Percentiles rank a stretch among this genome's conserved stretches.
Evolutionary conservation across 2,797 vertebrate genomes (phyloP).

Genomic region (Glossophaga mutica): DNA sequence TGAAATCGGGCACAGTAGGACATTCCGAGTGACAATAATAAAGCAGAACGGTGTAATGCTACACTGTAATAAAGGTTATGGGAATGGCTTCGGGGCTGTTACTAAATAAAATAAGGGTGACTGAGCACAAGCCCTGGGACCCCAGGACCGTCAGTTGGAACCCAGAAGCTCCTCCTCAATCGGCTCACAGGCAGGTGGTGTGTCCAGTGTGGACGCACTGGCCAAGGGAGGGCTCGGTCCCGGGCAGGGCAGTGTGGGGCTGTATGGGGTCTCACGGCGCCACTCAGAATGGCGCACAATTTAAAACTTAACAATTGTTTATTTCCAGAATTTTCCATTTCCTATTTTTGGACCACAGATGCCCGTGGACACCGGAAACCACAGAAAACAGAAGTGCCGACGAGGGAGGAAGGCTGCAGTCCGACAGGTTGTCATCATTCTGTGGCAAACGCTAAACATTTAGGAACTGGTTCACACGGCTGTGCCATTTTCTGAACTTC

Average conservation of each 20-base stretch:
- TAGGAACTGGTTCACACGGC: background rate
- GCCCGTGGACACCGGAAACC: background rate
- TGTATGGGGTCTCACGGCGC: no score
- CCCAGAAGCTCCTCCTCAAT: background rate
- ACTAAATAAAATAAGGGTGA: background rate
- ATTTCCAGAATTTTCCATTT: background rate
- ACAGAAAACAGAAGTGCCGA: no score
- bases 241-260: background rate
- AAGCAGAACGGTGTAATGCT: background rate
- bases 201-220: rapidly evolving
- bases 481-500: background rate
- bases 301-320: background rate
- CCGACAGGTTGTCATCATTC: background rate
- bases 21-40: background rate
- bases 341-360: background rate
- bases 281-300: background rate
- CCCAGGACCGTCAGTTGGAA: background rate
- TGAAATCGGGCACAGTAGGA: background rate
- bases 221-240: background rate
- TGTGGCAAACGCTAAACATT: background rate
- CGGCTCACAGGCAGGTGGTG: background rate
- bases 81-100: background rate
- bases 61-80: background rate
- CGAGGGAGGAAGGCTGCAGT: background rate
- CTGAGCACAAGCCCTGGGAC: background rate